These are phyloP conservation scores for Paguma larvata DNA, from an alignment of 2,797 vertebrate species.

Conservation along the genomic window DNA sequence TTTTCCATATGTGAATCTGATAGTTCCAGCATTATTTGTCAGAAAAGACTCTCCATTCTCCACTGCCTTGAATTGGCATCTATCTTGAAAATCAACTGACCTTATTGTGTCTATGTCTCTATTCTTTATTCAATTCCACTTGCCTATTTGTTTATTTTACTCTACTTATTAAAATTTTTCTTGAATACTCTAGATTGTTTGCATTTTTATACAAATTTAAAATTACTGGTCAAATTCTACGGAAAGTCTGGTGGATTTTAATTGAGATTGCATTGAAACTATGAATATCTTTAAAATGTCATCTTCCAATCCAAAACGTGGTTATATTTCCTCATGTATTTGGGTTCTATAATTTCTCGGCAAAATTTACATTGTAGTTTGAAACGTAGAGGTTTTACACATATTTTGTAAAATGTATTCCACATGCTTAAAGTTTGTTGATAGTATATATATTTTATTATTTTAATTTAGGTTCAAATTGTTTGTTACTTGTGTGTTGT, in stretches of 20 bases:
- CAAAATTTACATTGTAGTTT: background rate
- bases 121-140: background rate
- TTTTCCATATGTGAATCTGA: background rate
- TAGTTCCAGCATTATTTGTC: background rate
- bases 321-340: background rate
- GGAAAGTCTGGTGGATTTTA: background rate
- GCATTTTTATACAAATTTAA: background rate
- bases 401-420: conserved; percentile 11
- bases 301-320: background rate
- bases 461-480: background rate
- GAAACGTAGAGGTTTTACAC: background rate
- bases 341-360: background rate
- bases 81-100: background rate
- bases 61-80: background rate
- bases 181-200: background rate
- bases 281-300: background rate
- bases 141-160: background rate
- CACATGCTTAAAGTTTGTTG: background rate
- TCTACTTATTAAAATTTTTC: background rate
- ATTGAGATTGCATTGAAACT: background rate
- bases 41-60: background rate
- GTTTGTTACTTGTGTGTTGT: background rate
- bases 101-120: background rate
- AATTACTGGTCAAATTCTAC: background rate
- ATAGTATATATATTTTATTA: background rate